Evolutionary conservation across 2,888 invertebrate species (phyloP), one percentile per base, ranked within the genome.

Genomic region (Amphipoea oculea): DNA sequence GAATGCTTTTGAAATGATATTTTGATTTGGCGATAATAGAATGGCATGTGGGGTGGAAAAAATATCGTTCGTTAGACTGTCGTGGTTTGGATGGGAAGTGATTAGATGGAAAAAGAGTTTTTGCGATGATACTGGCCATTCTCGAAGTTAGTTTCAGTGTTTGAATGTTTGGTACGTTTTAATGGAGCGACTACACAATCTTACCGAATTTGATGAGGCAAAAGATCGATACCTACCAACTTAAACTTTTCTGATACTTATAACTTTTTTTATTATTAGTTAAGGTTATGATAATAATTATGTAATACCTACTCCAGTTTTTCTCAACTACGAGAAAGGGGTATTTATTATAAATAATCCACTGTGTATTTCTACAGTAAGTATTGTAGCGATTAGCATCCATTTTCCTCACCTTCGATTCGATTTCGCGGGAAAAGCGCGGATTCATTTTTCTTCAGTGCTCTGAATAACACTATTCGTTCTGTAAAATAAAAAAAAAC

Each of bases 1-100:
- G 87, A 89, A 87, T 89, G 86, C 76, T 51, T 76, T 81, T 79
- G 86, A 78, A 74, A 83, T 84, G 66, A 76, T 76, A 82, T 84
- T 87, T 79, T 42, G 80, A 70, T 82, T 76, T 76, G 69, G 73
- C 62, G 76, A 86, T 86, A 77, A 60, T 83, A 80, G 72, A 75
- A 77, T 77, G 86, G 42, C 42, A 82, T 82, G 42, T 60, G 74
- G 4, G 12, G 11, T 45, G 71, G 6, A 80, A 86, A 83, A 86
- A 83, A n/a, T 70, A 20, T 71, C 14, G 60, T 48, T 73, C 3
- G 69, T 42, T 69, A 54, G 54, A 60, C 20, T 73, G 42, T 63
- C 4, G 76, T 36, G 14, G 69, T 42, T 42, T 36, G 11, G 70
- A 71, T 76, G 51, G 11, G 45, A n/a, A 4, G 36, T 71, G 36